Evolutionary conservation across 2,888 invertebrate species (phyloP).

Genomic region (Entomobrya multifasciata): DNA sequence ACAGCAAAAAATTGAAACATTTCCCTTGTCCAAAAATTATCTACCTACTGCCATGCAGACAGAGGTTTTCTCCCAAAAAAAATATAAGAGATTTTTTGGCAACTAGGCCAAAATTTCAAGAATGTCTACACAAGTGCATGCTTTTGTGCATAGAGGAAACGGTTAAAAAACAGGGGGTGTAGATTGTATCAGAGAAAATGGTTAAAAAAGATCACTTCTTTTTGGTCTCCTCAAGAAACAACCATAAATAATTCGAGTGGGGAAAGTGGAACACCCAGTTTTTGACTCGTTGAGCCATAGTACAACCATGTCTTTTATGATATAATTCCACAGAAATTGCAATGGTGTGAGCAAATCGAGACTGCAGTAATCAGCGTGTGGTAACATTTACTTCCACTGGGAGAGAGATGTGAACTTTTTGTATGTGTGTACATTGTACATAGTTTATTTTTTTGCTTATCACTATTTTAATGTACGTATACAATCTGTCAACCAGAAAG

Average conservation of each 20-base stretch:
- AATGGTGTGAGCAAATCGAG: background rate
- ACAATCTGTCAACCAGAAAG: constrained; percentile 7
- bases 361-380: constrained; percentile 32
- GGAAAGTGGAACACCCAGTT: constrained; percentile 38
- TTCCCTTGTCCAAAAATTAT: constrained; percentile 60
- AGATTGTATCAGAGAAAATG: background rate
- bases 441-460: too few species aligned
- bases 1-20: constrained; percentile 61
- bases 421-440: background rate
- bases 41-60: background rate
- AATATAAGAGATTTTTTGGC: constrained; percentile 29
- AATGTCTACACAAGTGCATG: background rate
- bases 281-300: background rate
- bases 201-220: background rate
- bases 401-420: background rate
- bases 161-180: background rate
- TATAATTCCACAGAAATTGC: constrained; percentile 18
- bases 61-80: constrained; percentile 15
- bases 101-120: constrained; percentile 49
- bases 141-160: background rate
- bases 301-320: constrained; percentile 6
- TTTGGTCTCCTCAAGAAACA: constrained; percentile 24
- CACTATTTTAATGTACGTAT: background rate
- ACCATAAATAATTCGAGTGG: constrained; percentile 31
- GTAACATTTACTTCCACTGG: background rate